phyloP scores from a whole-genome alignment of 2,888 invertebrate species.

The Euplagia quadripunctaria region DNA sequence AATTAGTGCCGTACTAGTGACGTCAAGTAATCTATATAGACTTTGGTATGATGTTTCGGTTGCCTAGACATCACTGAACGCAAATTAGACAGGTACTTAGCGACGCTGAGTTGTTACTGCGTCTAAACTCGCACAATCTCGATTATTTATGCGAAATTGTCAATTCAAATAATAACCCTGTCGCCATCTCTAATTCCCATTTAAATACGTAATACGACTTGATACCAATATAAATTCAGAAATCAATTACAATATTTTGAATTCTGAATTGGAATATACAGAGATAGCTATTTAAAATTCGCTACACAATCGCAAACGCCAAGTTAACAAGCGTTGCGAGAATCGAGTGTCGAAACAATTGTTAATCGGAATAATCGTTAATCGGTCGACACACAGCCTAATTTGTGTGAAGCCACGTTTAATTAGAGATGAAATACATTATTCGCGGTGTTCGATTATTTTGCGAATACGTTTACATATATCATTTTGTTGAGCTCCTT shows the following conservation, averaged over 20 bases:
- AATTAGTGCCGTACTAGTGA: no score
- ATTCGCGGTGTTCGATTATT: slow-evolving; percentile 32
- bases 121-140: no score
- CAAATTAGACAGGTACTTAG: no score
- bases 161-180: no score
- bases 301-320: slow-evolving; percentile 43
- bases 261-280: slow-evolving; percentile 20
- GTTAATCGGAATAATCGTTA: slow-evolving; percentile 47
- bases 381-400: slow-evolving; percentile 43
- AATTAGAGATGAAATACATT: slow-evolving; percentile 40
- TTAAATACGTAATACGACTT: background rate
- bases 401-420: slow-evolving; percentile 51
- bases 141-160: no score
- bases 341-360: slow-evolving; percentile 57
- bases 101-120: no score
- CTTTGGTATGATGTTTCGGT: no score
- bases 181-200: slow-evolving; percentile 1
- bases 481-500: background rate
- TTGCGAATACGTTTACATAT: slow-evolving; percentile 4
- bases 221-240: background rate
- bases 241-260: slow-evolving; percentile 26
- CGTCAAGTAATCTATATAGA: no score
- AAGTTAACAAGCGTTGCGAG: slow-evolving; percentile 47
- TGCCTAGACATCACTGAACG: no score
- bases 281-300: slow-evolving; percentile 47